phyloP scores from a whole-genome alignment of 2,888 invertebrate species.

The Limnephilus lunatus region DNA sequence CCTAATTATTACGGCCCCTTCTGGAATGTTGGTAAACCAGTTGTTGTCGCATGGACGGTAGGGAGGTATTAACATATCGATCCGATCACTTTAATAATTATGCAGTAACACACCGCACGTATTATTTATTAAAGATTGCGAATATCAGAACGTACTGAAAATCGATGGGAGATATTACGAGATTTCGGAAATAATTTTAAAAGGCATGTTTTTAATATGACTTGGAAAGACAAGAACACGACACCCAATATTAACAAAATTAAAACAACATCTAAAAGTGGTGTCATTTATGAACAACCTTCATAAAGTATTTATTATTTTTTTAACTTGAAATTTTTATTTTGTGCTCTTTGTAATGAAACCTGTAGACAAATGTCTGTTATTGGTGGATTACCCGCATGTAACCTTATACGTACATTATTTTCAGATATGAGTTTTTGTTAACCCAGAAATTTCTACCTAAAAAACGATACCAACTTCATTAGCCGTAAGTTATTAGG shows the following conservation, averaged over 20 bases:
- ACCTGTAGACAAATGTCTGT: neutral
- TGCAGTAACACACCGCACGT: neutral
- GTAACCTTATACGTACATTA: neutral
- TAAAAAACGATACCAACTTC: neutral
- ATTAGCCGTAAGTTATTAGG: too few relatives aligned
- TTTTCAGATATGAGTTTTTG: neutral
- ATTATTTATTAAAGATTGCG: slow-evolving; percentile 2
- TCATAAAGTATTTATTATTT: neutral
- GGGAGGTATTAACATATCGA: slow-evolving; percentile 24
- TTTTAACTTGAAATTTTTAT: neutral
- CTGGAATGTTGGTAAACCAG: slow-evolving; percentile 45
- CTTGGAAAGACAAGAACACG: neutral
- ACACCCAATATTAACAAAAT: neutral
- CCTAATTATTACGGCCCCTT: neutral
- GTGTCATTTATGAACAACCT: neutral
- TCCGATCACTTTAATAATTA: slow-evolving; percentile 5
- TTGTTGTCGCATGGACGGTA: slow-evolving; percentile 15
- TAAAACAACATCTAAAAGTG: neutral
- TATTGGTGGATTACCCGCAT: neutral
- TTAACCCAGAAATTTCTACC: neutral
- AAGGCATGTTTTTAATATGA: neutral
- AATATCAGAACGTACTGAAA: neutral
- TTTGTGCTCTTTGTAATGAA: neutral
- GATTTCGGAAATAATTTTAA: neutral
- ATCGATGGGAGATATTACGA: neutral